These are phyloP conservation scores for Aplodontia rufa DNA, from an alignment of 2,113 vertebrate species.

Conservation along the genomic window DNA sequence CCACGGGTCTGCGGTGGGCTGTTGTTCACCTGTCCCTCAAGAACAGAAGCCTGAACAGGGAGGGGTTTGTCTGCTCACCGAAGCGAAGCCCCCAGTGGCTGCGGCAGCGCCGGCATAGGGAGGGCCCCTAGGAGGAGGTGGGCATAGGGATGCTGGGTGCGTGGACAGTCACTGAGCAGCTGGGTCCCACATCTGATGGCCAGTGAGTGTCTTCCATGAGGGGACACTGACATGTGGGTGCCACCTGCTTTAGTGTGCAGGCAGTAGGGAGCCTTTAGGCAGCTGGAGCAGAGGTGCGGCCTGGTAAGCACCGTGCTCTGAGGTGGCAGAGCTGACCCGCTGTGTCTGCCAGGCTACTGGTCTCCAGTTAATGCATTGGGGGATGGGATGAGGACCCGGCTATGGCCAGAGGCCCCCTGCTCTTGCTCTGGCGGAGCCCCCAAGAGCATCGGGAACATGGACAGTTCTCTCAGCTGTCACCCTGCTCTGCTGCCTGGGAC, in stretches of 20 bases:
- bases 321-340: background rate
- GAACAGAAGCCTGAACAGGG: background rate
- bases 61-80: background rate
- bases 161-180: background rate
- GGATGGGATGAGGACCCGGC: background rate
- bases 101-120: background rate
- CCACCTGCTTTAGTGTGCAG: background rate
- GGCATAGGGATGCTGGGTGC: background rate
- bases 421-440: background rate
- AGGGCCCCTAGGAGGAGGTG: background rate
- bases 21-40: background rate
- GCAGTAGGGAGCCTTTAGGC: background rate
- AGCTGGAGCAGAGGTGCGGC: background rate
- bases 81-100: too few relatives aligned
- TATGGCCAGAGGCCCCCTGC: background rate
- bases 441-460: rapidly evolving
- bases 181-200: background rate
- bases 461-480: rapidly evolving
- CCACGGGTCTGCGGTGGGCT: background rate
- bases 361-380: background rate
- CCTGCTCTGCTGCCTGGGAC: background rate
- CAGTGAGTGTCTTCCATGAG: background rate
- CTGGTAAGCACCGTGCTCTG: too few relatives aligned
- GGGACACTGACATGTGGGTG: background rate
- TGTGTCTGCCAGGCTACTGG: too few relatives aligned